These are phyloP conservation scores for Actinopyga echinites DNA, from an alignment of 53 echinoderm and acorn worm genomes.

Conservation along the genomic window DNA sequence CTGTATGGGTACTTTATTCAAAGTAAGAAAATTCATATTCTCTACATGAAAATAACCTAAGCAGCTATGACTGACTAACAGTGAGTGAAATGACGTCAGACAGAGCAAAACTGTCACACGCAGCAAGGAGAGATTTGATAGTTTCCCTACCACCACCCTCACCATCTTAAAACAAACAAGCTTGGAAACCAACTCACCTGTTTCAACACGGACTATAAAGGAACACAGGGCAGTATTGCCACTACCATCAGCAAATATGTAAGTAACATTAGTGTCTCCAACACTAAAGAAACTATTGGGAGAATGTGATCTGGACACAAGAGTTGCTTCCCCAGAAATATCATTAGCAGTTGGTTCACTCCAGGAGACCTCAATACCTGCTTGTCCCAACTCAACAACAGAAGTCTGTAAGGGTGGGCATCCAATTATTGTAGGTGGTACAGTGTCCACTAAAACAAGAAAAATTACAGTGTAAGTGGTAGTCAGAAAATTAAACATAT, in stretches of 20 bases:
- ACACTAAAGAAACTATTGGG: constrained; percentile 9
- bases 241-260: constrained; percentile 11
- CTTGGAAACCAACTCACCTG: neutral
- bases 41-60: too few species aligned
- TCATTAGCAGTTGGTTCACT: constrained; percentile 47
- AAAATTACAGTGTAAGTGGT: neutral
- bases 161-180: too few species aligned
- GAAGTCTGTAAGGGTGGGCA: neutral
- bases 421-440: constrained; percentile 42
- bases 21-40: too few species aligned
- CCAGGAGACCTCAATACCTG: constrained; percentile 42
- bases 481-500: too few species aligned
- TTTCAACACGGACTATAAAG: constrained; percentile 25
- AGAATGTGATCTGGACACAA: neutral
- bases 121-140: too few species aligned
- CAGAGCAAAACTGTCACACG: too few species aligned
- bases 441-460: constrained; percentile 35
- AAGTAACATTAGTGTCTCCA: constrained; percentile 39
- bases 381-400: constrained; percentile 3
- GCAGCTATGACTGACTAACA: too few species aligned
- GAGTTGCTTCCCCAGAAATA: constrained; percentile 24
- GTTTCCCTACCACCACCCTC: too few species aligned
- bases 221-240: constrained; percentile 25
- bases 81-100: too few species aligned
- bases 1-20: too few species aligned